Base-by-base conservation (phyloP, 1,140 invertebrate genomes). In the Bathynomus jamesi region DNA sequence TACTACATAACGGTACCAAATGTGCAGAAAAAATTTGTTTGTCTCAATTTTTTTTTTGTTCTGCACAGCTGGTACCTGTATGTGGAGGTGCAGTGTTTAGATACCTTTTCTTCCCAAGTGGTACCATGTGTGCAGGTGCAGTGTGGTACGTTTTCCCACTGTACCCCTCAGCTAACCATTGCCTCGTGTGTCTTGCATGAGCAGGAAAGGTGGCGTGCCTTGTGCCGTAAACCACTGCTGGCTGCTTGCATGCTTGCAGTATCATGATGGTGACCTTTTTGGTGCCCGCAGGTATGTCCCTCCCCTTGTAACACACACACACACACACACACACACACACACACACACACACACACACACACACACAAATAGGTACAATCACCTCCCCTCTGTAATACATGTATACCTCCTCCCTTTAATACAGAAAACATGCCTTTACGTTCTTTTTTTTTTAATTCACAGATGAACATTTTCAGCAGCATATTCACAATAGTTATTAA, bases 221-320 rank as follows among this genome's bases (percentile, higher is more conserved):
- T 53, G 40, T 53, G 40, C 40, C 40, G 40, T 53, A 53, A 53
- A 53, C 40, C 40, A 53, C 40, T 53, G 40, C 40, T 75, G 71
- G 72, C 68, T 74, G 69, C 71, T 71, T 71, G 69, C 71, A 70
- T 71, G 71, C 70, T 70, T 73, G 71, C 70, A 69, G 68, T 65
- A 62, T 68, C 73, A 53, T 65, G 69, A 64, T 75, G 67, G 71
- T 78, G 30, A 46, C 66, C 69, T 74, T 67, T 66, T 67, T 64
- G 66, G 66, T 67, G 67, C 69, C 32, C 75, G 70, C 67, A 53
- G 67, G 67, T 69, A 75, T 72, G 67, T 74, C 71, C 72, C 69
- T 7, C 72, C 70, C 70, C 75, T 66, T 65, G 68, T 60, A 69
- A 70, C 68, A 63, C 68, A 64, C 40, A 28, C 67, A 28, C 69